phyloP scores from a whole-genome alignment of 2,888 invertebrate genomes.

The Listrodromus nycthemerus region DNA sequence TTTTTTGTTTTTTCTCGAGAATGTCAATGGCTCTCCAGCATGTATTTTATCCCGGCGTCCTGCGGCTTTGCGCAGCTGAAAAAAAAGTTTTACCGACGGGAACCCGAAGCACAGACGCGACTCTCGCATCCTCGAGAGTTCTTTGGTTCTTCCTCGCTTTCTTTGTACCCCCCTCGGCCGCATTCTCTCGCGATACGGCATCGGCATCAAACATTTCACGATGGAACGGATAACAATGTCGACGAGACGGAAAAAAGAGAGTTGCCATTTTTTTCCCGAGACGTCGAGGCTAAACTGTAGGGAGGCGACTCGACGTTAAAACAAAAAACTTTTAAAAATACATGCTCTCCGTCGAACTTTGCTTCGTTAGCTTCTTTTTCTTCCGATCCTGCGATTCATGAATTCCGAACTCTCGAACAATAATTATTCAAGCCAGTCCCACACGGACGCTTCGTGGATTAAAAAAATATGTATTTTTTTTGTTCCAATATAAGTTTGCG shows the following conservation, averaged over 20 bases:
- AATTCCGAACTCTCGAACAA: background rate
- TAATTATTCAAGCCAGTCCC: background rate
- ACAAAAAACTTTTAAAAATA: too few relatives aligned
- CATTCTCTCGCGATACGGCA: slow-evolving; percentile 35
- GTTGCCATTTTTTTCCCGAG: slow-evolving; percentile 25
- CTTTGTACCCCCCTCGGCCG: slow-evolving; percentile 38
- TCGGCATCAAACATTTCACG: slow-evolving; percentile 59
- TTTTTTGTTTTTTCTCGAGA: slow-evolving; percentile 25
- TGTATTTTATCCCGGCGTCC: slow-evolving; percentile 32
- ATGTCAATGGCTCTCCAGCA: slow-evolving; percentile 33
- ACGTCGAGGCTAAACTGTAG: too few relatives aligned
- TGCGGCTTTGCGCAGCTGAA: background rate
- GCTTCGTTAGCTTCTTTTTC: background rate
- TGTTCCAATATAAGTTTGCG: background rate
- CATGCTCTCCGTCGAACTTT: too few relatives aligned
- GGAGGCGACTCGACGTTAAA: too few relatives aligned
- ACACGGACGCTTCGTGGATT: background rate
- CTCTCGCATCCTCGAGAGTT: slow-evolving; percentile 34
- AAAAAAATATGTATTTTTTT: too few relatives aligned
- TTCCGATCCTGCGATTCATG: background rate
- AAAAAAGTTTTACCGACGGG: slow-evolving; percentile 46
- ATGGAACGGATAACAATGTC: slow-evolving; percentile 36
- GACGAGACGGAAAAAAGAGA: slow-evolving; percentile 2
- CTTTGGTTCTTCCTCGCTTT: slow-evolving; percentile 24
- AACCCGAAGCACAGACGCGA: slow-evolving; percentile 27